phyloP scores from a whole-genome alignment of 2,113 vertebrate species.

The Eptesicus fuscus region DNA sequence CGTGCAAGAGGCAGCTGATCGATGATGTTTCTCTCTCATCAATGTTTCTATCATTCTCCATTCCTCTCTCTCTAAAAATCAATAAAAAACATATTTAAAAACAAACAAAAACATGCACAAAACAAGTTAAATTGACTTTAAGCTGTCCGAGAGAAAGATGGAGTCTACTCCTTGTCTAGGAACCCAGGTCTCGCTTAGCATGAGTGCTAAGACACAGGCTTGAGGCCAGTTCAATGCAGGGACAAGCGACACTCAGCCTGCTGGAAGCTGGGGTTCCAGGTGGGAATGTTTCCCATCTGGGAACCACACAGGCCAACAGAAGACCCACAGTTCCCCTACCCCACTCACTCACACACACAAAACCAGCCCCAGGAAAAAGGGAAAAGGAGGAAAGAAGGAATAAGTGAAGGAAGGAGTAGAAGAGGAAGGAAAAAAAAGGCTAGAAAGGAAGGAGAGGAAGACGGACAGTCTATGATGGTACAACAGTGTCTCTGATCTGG shows the following conservation, averaged over 20 bases:
- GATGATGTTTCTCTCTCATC: no score
- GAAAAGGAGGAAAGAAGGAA: neutral
- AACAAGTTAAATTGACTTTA: neutral
- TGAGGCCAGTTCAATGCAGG: no score
- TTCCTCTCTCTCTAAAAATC: no score
- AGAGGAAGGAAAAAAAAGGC: neutral
- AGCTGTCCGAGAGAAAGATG: neutral
- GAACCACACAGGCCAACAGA: neutral
- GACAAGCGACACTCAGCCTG: neutral
- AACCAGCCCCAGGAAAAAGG: neutral
- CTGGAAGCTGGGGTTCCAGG: neutral
- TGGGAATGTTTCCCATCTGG: neutral
- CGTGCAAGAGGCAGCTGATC: no score
- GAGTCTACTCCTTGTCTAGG: neutral
- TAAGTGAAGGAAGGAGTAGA: neutral
- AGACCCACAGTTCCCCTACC: neutral
- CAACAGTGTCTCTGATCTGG: neutral
- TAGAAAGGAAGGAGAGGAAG: neutral
- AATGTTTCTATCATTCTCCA: no score
- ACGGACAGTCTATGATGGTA: rapidly evolving
- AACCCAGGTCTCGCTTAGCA: neutral
- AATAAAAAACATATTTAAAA: neutral
- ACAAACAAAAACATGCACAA: neutral
- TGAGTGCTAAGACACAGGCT: neutral
- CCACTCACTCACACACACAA: neutral